Conservation (phyloP, 2,888 invertebrate genomes). For the Lordiphosa andalusiaca region DNA sequence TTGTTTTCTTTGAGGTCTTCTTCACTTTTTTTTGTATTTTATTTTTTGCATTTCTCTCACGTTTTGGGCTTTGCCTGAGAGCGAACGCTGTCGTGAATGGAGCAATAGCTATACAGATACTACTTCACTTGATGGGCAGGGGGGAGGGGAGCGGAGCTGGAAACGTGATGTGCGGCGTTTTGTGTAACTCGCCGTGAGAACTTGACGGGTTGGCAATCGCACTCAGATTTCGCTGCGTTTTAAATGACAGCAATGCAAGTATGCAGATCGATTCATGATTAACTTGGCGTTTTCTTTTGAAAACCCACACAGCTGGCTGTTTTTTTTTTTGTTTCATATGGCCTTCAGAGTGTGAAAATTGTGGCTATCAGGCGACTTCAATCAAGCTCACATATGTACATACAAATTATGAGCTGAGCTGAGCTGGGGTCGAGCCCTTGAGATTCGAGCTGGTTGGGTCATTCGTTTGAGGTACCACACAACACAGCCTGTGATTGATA, state of each 20-base stretch:
- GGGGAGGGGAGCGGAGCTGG: slow-evolving; percentile 8
- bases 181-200: slow-evolving; percentile 74
- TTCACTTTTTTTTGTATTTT: slow-evolving; percentile 40
- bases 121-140: too few species aligned
- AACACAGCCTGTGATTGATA: not conserved
- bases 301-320: slow-evolving; percentile 19
- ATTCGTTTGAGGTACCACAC: not conserved
- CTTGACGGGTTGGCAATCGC: slow-evolving; percentile 54
- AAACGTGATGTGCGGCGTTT: slow-evolving; percentile 73
- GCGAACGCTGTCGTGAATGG: slow-evolving; percentile 46
- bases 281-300: slow-evolving; percentile 18
- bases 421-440: slow-evolving; percentile 32
- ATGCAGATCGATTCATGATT: slow-evolving; percentile 23
- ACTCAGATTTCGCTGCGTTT: slow-evolving; percentile 48
- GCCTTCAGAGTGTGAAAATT: slow-evolving; percentile 71
- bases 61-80: slow-evolving; percentile 52
- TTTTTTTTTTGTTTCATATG: slow-evolving; percentile 38
- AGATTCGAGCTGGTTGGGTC: slow-evolving; percentile 5
- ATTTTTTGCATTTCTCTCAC: slow-evolving; percentile 62
- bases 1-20: slow-evolving; percentile 9
- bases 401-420: slow-evolving; percentile 15
- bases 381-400: slow-evolving; percentile 22
- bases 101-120: slow-evolving; percentile 17
- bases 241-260: slow-evolving; percentile 34
- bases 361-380: slow-evolving; percentile 48